Base-by-base conservation (phyloP, 2,113 vertebrate genomes). In the Nerophis lumbriciformis region DNA sequence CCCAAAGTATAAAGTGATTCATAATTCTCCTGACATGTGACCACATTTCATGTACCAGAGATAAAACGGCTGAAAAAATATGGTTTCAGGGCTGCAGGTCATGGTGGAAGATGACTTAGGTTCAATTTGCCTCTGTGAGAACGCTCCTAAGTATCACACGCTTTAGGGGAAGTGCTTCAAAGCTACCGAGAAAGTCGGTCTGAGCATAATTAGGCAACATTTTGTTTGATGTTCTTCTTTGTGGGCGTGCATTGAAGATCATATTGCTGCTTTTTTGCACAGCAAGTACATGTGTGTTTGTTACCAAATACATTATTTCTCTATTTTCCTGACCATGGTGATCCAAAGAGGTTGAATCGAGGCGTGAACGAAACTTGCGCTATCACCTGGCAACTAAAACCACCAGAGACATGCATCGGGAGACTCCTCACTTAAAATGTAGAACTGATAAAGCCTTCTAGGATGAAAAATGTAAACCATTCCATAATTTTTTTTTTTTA, bases 161-260 rank as follows among this genome's bases (percentile, higher is more conserved):
- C 68, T 78, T 61, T 6, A 59, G 62, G 48, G 53, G 53, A 67
- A 56, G 48, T 21, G 12, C 53, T 51, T 68, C 61, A 66, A 68
- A 71, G 6, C 60, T 2, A 6, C 7, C 8, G 3, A 61, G 49
- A 68, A 68, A 50, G 47, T 66, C 38, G 10, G 9, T 42, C 19
- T 68, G 39, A 53, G 60, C 42, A 66, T 74, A 76, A 76, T 74
- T 44, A 68, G 53, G 48, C 48, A 48, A 50, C 61, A 69, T 52
- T 42, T 48, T 47, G 10, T 76, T 72, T 75, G 62, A 73, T 59
- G 48, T 76, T 59, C 38, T 49, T 42, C 39, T 53, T 54, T 28
- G 59, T 73, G 71, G 36, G 61, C 5, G 53, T 59, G 35, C 5
- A 6, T 50, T 39, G 55, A 50, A 48, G 8, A 63, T 35, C 48